Percentiles rank a stretch among this genome's conserved stretches.
These are phyloP conservation scores for Apis dorsata DNA, from an alignment of 1,140 invertebrate species.

Conservation along the genomic window DNA sequence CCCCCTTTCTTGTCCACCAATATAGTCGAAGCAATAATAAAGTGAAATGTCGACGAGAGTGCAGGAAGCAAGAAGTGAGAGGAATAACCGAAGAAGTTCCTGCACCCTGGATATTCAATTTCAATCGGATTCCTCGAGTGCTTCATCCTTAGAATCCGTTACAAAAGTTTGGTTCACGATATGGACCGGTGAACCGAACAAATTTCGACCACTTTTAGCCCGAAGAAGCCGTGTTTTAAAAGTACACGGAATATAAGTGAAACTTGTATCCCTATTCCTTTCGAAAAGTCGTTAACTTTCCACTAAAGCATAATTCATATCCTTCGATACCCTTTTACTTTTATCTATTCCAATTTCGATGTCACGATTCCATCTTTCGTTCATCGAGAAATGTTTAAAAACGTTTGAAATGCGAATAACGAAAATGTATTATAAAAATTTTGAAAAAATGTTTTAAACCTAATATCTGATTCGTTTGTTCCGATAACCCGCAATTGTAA, in stretches of 20 bases:
- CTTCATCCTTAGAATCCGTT: constrained; percentile 38
- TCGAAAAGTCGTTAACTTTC: constrained; percentile 34
- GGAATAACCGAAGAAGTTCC: constrained; percentile 6
- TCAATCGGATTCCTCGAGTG: constrained; percentile 43
- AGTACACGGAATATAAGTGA: neutral
- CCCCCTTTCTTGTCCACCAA: too few relatives aligned
- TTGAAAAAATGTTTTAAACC: too few relatives aligned
- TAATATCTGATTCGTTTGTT: too few relatives aligned
- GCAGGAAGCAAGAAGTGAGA: constrained; percentile 11
- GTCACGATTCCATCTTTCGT: too few relatives aligned
- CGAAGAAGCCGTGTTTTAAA: constrained; percentile 30
- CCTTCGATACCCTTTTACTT: neutral
- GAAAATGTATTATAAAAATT: too few relatives aligned
- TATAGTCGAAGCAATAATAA: constrained; percentile 39
- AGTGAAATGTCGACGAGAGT: constrained; percentile 12
- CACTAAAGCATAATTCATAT: constrained; percentile 19
- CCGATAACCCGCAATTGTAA: too few relatives aligned
- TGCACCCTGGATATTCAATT: constrained; percentile 42
- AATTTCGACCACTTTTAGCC: constrained; percentile 28
- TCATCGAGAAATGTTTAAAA: too few relatives aligned
- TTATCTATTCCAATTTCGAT: too few relatives aligned
- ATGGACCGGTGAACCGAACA: neutral
- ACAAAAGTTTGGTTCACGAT: constrained; percentile 36
- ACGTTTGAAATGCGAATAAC: too few relatives aligned
- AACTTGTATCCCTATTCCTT: constrained; percentile 8